Percentiles rank a stretch among this genome's conserved stretches.
phyloP scores from a whole-genome alignment of 2,797 vertebrate species.

The Benthosema pterotum region DNA sequence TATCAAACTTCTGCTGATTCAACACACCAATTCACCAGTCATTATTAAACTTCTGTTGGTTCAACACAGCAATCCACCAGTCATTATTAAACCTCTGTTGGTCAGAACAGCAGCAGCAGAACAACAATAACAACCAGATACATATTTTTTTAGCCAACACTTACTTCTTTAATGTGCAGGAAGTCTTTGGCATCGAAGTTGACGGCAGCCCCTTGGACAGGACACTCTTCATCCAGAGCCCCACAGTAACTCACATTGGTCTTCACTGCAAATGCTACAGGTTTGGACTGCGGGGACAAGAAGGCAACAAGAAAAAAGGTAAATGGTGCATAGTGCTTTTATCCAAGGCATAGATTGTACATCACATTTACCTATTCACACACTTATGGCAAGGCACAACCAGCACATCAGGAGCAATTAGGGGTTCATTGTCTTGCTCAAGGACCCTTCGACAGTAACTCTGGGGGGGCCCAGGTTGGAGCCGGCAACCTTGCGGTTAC shows the following conservation, averaged over 20 bases:
- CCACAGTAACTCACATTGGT: constrained; percentile 98
- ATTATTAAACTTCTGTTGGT: constrained; percentile 91
- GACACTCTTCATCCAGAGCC: constrained; percentile 94
- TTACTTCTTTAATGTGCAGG: constrained; percentile 98
- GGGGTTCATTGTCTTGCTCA: no score
- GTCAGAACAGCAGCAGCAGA: background rate
- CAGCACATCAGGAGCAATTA: no score
- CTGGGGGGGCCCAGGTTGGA: no score
- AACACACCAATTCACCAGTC: constrained; percentile 99
- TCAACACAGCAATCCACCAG: constrained; percentile 35
- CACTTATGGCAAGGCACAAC: no score
- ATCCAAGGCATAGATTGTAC: no score
- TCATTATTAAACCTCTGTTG: constrained; percentile 79
- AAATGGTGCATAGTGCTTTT: no score
- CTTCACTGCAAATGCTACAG: constrained; percentile 95
- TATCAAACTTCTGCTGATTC: constrained; percentile 91
- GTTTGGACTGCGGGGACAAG: constrained; percentile 84
- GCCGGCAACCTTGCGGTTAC: no score
- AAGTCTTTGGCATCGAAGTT: constrained; percentile 99
- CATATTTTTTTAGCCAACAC: constrained; percentile 17
- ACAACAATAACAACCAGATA: no score
- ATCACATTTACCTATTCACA: no score
- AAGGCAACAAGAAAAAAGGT: background rate
- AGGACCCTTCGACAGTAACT: no score
- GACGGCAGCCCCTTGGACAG: constrained; percentile 95